phyloP scores from a whole-genome alignment of 1,140 invertebrate species.

The Lineus longissimus region DNA sequence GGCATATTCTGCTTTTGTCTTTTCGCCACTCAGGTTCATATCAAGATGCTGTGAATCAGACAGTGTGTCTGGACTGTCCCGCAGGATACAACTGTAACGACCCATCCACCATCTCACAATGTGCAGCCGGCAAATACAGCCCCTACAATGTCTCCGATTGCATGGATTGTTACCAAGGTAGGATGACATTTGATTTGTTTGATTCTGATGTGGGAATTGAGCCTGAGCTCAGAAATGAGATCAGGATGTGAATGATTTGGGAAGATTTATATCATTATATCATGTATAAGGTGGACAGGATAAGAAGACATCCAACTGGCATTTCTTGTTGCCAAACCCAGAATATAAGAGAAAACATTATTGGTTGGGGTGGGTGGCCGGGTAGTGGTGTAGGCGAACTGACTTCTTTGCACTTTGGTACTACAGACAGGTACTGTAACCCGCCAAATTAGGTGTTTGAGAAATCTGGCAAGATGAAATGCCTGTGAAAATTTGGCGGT shows the following conservation, averaged over 20 bases:
- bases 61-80: slow-evolving; percentile 32
- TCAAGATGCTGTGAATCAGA: slow-evolving; percentile 25
- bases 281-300: slow-evolving; percentile 1
- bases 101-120: slow-evolving; percentile 25
- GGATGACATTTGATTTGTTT: no score
- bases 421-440: no score
- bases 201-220: no score
- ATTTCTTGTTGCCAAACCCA: neutral
- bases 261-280: neutral
- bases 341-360: no score
- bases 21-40: slow-evolving; percentile 24
- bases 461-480: no score
- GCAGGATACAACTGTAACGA: slow-evolving; percentile 40
- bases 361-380: no score
- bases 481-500: no score
- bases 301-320: neutral
- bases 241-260: neutral
- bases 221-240: neutral
- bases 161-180: slow-evolving; percentile 37
- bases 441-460: no score
- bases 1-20: no score
- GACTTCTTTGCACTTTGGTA: no score
- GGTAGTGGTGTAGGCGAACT: no score
- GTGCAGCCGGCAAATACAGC: slow-evolving; percentile 33
- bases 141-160: slow-evolving; percentile 24